A percentile compares a stretch with the other conserved stretches of the same genome.
phyloP scores from a whole-genome alignment of 2,113 vertebrate genomes.

The Plecotus auritus region DNA sequence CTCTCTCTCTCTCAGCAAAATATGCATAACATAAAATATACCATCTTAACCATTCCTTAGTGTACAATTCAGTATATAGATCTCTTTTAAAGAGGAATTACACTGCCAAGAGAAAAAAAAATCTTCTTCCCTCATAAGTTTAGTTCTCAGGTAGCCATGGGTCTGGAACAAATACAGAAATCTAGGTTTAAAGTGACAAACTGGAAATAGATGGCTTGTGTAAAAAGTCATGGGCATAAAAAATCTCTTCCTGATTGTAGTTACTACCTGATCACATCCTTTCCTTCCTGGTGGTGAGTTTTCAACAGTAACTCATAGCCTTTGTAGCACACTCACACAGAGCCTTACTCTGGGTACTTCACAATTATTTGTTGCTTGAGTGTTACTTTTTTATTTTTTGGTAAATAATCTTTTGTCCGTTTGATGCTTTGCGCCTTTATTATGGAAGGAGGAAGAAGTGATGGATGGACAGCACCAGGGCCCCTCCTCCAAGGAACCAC shows the following conservation, averaged over 20 bases:
- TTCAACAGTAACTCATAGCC: not conserved
- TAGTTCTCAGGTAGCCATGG: not conserved
- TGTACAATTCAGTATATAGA: not conserved
- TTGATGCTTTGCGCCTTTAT: not conserved
- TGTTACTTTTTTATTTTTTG: not conserved
- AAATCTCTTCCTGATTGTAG: not conserved
- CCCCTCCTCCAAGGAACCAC: not conserved
- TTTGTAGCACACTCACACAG: not conserved
- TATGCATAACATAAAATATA: not conserved
- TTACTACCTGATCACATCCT: not conserved
- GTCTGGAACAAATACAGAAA: not conserved
- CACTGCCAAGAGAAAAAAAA: not conserved
- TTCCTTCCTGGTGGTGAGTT: not conserved
- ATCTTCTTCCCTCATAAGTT: not conserved
- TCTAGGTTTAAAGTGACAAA: not conserved
- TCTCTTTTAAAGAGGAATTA: not conserved
- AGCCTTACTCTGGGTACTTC: not conserved
- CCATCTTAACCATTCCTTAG: not conserved
- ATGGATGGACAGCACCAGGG: not conserved
- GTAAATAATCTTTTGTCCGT: not conserved
- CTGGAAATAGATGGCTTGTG: not conserved
- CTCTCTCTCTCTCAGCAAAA: not conserved
- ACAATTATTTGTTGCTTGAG: not conserved
- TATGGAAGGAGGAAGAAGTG: not conserved
- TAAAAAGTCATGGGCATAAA: not conserved